Evolutionary conservation across 2,113 vertebrate species (phyloP).

Genomic region (Podilymbus podiceps): DNA sequence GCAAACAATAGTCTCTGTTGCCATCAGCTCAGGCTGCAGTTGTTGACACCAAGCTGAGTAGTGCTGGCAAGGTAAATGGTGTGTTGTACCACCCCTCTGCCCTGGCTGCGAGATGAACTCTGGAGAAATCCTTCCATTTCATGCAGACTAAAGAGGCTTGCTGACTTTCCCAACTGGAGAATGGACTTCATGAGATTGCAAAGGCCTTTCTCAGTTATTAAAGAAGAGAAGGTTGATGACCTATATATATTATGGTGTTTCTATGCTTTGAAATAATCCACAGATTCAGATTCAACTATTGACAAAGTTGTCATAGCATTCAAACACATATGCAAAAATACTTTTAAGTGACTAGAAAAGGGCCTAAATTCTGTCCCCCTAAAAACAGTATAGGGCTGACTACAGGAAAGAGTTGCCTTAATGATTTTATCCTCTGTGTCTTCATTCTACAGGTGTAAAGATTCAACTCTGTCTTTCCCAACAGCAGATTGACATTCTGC

Average conservation of each 20-base stretch:
- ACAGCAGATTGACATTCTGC: neutral
- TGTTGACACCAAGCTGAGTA: accelerated
- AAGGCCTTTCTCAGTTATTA: neutral
- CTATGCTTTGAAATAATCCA: neutral
- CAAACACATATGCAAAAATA: neutral
- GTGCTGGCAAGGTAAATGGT: neutral
- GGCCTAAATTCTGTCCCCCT: neutral
- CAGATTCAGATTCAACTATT: neutral
- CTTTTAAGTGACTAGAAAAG: neutral
- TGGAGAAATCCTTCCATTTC: neutral
- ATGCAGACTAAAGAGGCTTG: neutral
- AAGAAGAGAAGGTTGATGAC: neutral
- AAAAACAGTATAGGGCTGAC: neutral
- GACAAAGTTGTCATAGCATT: neutral
- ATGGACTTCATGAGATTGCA: neutral
- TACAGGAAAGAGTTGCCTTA: neutral
- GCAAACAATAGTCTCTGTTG: neutral
- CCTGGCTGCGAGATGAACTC: neutral
- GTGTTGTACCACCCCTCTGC: accelerated
- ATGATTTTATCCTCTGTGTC: neutral
- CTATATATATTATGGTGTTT: neutral
- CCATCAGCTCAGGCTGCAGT: neutral
- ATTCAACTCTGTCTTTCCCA: neutral
- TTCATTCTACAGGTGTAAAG: neutral
- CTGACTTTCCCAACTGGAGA: neutral